Base-by-base conservation (phyloP, 2,888 invertebrate genomes). In the Orthosia incerta region DNA sequence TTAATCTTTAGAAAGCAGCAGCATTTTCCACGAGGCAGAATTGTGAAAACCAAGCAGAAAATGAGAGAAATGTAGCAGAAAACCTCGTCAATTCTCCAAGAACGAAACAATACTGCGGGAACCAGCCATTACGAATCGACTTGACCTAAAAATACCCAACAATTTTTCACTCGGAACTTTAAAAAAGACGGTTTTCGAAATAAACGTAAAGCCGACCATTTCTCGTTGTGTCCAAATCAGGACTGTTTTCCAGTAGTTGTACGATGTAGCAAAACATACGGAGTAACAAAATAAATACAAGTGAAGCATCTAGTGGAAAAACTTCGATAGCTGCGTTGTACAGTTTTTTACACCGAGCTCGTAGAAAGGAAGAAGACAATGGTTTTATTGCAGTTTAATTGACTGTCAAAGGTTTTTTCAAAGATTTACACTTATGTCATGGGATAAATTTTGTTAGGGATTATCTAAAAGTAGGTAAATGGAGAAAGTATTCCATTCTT, bases 131-230 rank as follows among this genome's bases (percentile, higher is more conserved):
- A 75, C 77, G 74, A 66, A 86, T 84, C 82, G 82, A 72, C 84
- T 84, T 86, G 81, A 79, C 75, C 84, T 85, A 74, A 84, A 80
- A 84, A 79, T 79, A 77, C 31, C 65, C 75, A 77, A 79, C 82
- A 74, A 86, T 86, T 84, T 86, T 72, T 83, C 86, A 83, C 79
- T 77, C 69, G 72, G 67, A 79, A 79, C 81, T 78, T 78, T 79
- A 79, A 83, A 86, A 79, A 82, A 87, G 67, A 69, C 69, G 26
- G 51, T 62, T 65, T 71, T 71, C 64, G 78, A 83, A 83, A 79
- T 79, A 85, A 80, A 85, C n/a, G 75, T 75, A 66, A 76, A 68
- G 26, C 62, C 57, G n/a, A 80, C 79, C 73, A 83, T 82, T 87
- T 81, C 78, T 84, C 74, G 76, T 75, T 71, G 80, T 82, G 85